phyloP scores from a whole-genome alignment of 2,888 invertebrate species.

The Athalia cordata region DNA sequence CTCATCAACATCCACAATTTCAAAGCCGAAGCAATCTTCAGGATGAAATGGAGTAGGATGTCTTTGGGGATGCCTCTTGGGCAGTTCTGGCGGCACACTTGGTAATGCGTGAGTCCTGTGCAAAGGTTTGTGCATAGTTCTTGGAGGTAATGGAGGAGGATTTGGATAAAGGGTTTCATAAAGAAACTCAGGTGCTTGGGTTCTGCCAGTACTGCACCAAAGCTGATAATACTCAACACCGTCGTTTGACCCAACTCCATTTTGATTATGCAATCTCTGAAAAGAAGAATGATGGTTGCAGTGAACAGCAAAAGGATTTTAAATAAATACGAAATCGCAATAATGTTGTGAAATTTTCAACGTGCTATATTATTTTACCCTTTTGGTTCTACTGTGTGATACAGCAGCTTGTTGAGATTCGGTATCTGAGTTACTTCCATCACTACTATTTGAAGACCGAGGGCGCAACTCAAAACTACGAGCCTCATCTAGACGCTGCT shows the following conservation, averaged over 20 bases:
- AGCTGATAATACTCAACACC: constrained; percentile 70
- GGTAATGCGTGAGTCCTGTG: constrained; percentile 80
- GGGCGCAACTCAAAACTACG: constrained; percentile 63
- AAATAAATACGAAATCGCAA: not conserved
- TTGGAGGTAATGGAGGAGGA: constrained; percentile 82
- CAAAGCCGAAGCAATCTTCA: constrained; percentile 89
- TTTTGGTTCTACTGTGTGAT: constrained; percentile 58
- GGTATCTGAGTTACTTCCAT: constrained; percentile 68
- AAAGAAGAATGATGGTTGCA: constrained; percentile 29
- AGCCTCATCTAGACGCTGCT: constrained; percentile 57
- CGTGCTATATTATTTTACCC: constrained; percentile 53
- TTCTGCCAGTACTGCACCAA: constrained; percentile 70
- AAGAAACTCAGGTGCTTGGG: constrained; percentile 62
- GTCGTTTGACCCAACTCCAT: constrained; percentile 61
- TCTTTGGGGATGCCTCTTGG: constrained; percentile 81
- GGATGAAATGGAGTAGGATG: constrained; percentile 77
- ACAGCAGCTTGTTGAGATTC: constrained; percentile 65
- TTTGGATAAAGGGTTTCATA: constrained; percentile 66
- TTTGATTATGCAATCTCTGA: constrained; percentile 61
- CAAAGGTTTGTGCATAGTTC: constrained; percentile 84
- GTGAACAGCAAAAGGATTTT: not conserved
- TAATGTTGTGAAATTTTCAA: not conserved
- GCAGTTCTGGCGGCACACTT: constrained; percentile 81
- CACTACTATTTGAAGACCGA: constrained; percentile 66
- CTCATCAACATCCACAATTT: constrained; percentile 89